Conservation (phyloP, 2,113 vertebrate genomes). For the Phasianus colchicus region DNA sequence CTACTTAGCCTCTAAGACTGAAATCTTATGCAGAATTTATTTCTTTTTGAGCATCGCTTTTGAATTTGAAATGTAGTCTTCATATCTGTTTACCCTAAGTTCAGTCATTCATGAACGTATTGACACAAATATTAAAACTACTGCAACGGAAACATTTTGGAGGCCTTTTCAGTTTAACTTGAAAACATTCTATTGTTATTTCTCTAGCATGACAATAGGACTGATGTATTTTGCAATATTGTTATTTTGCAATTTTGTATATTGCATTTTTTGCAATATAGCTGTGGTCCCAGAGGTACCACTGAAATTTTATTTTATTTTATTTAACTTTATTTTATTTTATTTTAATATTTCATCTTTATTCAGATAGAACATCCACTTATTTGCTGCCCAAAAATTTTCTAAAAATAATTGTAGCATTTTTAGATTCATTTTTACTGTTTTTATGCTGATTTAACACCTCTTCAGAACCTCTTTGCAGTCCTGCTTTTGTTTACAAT, state of each 20-base stretch:
- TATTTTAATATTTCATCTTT: background rate
- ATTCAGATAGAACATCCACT: background rate
- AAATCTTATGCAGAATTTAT: conserved; percentile 38
- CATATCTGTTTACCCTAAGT: background rate
- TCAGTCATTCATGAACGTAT: background rate
- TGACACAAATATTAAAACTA: background rate
- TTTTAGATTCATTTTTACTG: background rate
- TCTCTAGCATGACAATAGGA: background rate
- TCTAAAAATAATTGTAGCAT: background rate
- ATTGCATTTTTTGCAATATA: background rate
- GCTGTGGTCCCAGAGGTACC: background rate
- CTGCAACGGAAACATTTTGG: background rate
- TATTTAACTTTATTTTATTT: rapidly evolving
- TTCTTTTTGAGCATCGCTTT: background rate
- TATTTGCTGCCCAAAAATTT: background rate
- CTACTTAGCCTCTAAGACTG: conserved; percentile 41
- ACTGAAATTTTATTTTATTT: background rate
- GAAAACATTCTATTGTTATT: background rate
- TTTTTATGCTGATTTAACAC: background rate
- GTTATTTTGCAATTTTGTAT: too few species aligned
- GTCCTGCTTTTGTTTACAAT: background rate
- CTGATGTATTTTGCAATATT: background rate
- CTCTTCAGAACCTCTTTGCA: background rate
- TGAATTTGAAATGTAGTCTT: conserved; percentile 31
- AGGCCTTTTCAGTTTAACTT: background rate